Percentiles rank a stretch among this genome's conserved stretches.
Conservation (phyloP, 2,797 vertebrate genomes). For the Poecilia gillii region DNA sequence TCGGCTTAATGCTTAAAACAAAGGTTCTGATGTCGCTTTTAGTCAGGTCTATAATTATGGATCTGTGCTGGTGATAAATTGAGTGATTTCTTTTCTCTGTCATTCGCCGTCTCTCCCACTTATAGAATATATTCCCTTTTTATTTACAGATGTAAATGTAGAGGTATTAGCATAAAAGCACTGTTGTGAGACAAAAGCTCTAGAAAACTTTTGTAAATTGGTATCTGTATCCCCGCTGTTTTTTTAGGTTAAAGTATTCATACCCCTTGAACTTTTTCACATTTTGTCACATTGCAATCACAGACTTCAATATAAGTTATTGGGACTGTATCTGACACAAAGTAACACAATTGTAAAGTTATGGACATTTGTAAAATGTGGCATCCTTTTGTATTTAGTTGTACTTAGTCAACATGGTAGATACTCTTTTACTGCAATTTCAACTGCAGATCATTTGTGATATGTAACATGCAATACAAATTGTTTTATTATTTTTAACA, state of each 20-base stretch:
- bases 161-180: neutral
- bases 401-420: too few species aligned
- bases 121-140: neutral
- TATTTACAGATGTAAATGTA: neutral
- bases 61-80: neutral
- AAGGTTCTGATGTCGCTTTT: neutral
- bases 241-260: neutral
- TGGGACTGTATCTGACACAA: neutral
- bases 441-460: too few species aligned
- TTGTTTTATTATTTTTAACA: too few species aligned
- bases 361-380: neutral
- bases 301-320: neutral
- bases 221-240: neutral
- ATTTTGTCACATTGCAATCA: neutral
- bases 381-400: neutral
- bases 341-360: neutral
- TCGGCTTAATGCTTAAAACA: neutral
- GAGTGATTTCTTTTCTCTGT: neutral
- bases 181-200: neutral
- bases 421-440: too few species aligned
- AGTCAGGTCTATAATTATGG: neutral
- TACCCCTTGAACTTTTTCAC: neutral
- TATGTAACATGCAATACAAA: too few species aligned
- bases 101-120: neutral
- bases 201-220: neutral